Evolutionary conservation across 2,113 vertebrate species (phyloP).

Genomic region (Halichoeres trimaculatus): DNA sequence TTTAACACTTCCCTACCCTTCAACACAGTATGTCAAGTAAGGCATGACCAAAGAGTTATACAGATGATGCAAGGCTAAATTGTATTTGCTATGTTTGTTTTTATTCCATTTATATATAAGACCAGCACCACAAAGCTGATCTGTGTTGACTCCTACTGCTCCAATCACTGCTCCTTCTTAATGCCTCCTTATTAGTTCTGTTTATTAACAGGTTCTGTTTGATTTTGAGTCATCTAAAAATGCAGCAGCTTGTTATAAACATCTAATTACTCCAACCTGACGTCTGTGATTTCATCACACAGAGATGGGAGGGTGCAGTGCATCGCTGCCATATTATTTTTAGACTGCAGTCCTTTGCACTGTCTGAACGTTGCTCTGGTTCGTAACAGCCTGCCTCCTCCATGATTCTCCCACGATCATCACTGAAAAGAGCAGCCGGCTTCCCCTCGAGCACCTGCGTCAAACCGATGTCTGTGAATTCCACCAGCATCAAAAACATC

Average conservation of each 20-base stretch:
- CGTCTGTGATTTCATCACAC: neutral
- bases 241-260: no score
- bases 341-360: constrained; percentile 22
- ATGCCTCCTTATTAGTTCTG: no score
- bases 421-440: constrained; percentile 30
- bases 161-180: no score
- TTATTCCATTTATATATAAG: no score
- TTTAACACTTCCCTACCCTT: no score
- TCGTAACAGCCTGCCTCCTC: neutral
- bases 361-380: constrained; percentile 23
- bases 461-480: constrained; percentile 53
- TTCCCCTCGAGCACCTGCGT: constrained; percentile 44
- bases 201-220: neutral
- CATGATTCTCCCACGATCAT: constrained; percentile 25
- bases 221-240: neutral
- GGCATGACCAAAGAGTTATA: no score
- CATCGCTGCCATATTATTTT: constrained; percentile 27
- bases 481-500: constrained; percentile 41
- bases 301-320: neutral
- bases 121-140: no score
- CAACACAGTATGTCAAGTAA: no score
- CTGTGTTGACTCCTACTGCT: no score
- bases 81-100: no score
- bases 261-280: neutral
- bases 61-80: no score